Conservation (phyloP, 2,113 vertebrate genomes). For the Notothenia rossii region DNA sequence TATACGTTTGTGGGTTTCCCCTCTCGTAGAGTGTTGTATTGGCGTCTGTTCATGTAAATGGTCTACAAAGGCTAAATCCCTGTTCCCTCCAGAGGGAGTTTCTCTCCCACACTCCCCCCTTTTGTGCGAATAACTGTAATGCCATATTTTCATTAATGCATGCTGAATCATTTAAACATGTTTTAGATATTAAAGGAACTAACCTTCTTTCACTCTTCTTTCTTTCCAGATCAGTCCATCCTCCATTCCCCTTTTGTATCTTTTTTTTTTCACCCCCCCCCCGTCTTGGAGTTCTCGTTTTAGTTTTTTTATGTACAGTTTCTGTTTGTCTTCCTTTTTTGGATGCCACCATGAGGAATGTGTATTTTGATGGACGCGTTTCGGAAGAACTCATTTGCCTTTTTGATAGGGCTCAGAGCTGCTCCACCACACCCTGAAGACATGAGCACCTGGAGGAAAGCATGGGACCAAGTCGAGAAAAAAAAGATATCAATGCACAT, state of each 20-base stretch:
- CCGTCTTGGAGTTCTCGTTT: constrained; percentile 43
- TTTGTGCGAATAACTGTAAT: no score
- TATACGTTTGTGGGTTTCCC: no score
- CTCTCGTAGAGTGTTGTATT: no score
- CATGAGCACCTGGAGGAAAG: constrained; percentile 74
- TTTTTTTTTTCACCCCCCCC: constrained; percentile 9
- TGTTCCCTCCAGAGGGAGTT: no score
- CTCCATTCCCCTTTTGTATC: constrained; percentile 55
- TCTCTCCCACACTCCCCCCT: no score
- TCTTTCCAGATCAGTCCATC: constrained; percentile 75
- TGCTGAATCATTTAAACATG: not conserved
- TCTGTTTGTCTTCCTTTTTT: constrained; percentile 70
- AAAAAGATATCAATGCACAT: constrained; percentile 47
- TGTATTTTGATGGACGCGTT: constrained; percentile 67
- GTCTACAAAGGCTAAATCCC: no score
- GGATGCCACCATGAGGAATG: constrained; percentile 75
- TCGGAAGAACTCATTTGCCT: constrained; percentile 76
- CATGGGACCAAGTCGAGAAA: constrained; percentile 64
- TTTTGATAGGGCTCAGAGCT: constrained; percentile 65
- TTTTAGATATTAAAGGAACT: not conserved
- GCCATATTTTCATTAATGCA: not conserved
- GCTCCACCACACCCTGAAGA: constrained; percentile 74
- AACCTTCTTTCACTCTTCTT: not conserved
- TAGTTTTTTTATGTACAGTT: constrained; percentile 70
- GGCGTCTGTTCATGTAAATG: no score